These are phyloP conservation scores for Pelecanoides urinatrix DNA, from an alignment of 2,113 vertebrate genomes.

Conservation along the genomic window DNA sequence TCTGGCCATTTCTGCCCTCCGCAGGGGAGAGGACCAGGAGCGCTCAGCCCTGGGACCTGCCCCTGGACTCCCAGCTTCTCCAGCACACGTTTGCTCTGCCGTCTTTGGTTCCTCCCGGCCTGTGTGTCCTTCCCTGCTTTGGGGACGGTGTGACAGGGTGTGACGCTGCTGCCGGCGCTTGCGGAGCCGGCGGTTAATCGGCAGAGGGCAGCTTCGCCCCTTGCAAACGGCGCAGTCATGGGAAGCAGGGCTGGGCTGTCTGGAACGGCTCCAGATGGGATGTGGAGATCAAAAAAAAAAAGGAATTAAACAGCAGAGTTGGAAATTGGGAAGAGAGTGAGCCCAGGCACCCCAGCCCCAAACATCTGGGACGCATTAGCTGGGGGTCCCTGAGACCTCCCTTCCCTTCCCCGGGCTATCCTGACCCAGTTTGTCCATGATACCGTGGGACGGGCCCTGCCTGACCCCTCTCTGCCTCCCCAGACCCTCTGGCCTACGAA, in stretches of 20 bases:
- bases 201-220: constrained; percentile 23
- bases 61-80: not conserved
- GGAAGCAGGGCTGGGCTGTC: not conserved
- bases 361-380: not conserved
- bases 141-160: not conserved
- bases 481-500: constrained; percentile 89
- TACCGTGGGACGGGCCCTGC: rapidly evolving
- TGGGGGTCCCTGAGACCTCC: not conserved
- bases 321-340: not conserved
- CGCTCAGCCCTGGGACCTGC: not conserved
- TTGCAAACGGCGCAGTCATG: rapidly evolving
- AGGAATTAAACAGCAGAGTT: not conserved
- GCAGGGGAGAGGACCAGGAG: not conserved
- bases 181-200: not conserved
- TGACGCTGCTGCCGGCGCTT: not conserved
- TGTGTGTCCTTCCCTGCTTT: not conserved
- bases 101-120: not conserved
- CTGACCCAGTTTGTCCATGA: not conserved
- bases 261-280: not conserved
- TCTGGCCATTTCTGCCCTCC: not conserved
- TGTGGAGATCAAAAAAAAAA: not conserved
- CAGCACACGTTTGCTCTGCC: rapidly evolving
- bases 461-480: not conserved
- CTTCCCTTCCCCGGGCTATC: not conserved
- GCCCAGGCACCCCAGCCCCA: not conserved